Base-by-base conservation (phyloP, 2,888 invertebrate species). In the Acronicta aceris region DNA sequence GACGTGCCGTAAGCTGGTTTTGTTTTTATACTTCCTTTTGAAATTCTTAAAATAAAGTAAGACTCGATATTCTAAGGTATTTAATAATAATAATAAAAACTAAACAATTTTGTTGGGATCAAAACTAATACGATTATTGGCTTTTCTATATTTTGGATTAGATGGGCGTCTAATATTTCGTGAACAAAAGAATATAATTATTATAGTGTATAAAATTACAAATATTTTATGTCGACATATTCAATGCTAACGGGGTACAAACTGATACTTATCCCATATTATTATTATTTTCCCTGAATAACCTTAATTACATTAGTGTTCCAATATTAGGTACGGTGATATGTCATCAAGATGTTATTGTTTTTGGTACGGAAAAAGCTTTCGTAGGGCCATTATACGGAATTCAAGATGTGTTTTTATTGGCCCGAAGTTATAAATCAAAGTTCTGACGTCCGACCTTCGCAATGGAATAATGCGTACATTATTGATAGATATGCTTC, bases 341-440 rank as follows among this genome's bases (percentile, higher is more conserved):
- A 64, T 57, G 42, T 57, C 69, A 48, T 52, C 77, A 57, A 60
- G 55, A 53, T 58, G 57, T 62, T 65, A 55, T 62, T 65, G 57
- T 62, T 73, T 68, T 73, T 65, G 59, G 53, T 46, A 59, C 58
- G 53, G 25, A 59, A 65, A 69, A 77, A 74, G 62, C 63, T 60
- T 60, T 60, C 46, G 47, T 51, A 16, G 42, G 41, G n/a, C 43
- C 21, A 2, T 12, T 62, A 61, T 76, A 47, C 51, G 48, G 51
- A 63, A 67, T 64, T 64, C 65, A 66, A 59, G 57, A 50, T 60
- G 59, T 71, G 21, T 51, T 65, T 64, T 71, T 78, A 76, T 78
- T 75, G 65, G 57, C 17, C 47, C 57, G 65, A 58, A 59, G 63
- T 69, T 59, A 76, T 78, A 78, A 76, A 78, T 78, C 76, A 76